Evolutionary conservation across 1,140 invertebrate species (phyloP).

Genomic region (Asobara japonica): DNA sequence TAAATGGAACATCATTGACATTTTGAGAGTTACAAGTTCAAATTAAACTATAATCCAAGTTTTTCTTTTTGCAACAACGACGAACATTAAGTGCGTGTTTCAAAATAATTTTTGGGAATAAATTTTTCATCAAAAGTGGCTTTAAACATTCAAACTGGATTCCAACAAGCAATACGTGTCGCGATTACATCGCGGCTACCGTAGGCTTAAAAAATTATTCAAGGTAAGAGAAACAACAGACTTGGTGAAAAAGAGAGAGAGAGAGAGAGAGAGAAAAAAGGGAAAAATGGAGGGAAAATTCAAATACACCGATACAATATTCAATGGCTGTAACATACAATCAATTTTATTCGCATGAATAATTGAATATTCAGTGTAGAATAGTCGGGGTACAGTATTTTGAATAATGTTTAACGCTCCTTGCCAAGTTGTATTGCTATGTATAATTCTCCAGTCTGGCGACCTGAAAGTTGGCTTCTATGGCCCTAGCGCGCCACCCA

Average conservation of each 20-base stretch:
- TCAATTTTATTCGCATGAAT: background rate
- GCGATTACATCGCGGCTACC: constrained; percentile 67
- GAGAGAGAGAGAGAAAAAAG: too few relatives aligned
- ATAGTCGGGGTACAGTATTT: constrained; percentile 1
- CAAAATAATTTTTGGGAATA: background rate
- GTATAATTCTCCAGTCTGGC: background rate
- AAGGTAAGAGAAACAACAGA: constrained; percentile 55
- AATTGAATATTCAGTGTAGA: background rate
- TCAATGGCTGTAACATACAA: background rate
- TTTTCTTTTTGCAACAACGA: too few relatives aligned
- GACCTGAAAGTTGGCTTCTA: background rate
- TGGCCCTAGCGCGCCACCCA: background rate
- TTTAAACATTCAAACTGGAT: constrained; percentile 66
- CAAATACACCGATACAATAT: too few relatives aligned
- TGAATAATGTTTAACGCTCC: constrained; percentile 3
- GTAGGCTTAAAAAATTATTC: constrained; percentile 65
- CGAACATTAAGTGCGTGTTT: background rate
- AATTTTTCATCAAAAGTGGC: constrained; percentile 53
- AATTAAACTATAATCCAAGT: background rate
- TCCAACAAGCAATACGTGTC: constrained; percentile 67
- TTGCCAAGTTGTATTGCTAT: background rate
- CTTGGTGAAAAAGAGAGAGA: background rate
- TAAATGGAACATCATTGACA: background rate
- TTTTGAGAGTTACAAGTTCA: constrained; percentile 34
- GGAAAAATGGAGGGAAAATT: too few relatives aligned